Percentiles rank a stretch among this genome's conserved stretches.
Evolutionary conservation across 2,113 vertebrate genomes (phyloP).

Genomic region (Micronycteris hirsuta): DNA sequence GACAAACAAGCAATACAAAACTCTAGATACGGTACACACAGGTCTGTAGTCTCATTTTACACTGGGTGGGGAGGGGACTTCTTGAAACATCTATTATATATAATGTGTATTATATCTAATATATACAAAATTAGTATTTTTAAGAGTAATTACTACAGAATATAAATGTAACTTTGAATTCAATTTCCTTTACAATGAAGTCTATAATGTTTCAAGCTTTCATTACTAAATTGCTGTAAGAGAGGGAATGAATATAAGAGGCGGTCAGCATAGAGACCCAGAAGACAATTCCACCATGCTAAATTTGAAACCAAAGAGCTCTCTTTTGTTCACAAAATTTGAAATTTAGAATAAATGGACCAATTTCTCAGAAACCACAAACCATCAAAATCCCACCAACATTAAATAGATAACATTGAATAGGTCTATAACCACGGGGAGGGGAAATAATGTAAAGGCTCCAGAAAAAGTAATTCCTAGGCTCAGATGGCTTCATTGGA

Average conservation of each 20-base stretch:
- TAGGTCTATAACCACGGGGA: not conserved
- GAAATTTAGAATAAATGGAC: not conserved
- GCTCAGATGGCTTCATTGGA: not conserved
- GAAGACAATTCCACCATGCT: not conserved
- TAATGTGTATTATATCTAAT: not conserved
- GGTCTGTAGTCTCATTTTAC: not conserved
- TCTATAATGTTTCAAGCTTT: not conserved
- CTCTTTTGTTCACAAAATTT: not conserved
- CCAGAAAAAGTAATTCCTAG: not conserved
- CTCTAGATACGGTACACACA: not conserved
- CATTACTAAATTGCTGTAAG: not conserved
- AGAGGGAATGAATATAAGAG: not conserved
- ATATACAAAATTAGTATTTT: not conserved
- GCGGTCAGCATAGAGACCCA: not conserved
- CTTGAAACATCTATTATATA: not conserved
- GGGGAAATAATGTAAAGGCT: not conserved
- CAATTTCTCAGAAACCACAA: not conserved
- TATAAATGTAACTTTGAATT: not conserved
- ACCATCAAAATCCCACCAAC: not conserved
- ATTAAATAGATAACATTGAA: not conserved
- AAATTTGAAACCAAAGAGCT: not conserved
- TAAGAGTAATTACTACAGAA: slow-evolving; percentile 12
- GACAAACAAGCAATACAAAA: not conserved
- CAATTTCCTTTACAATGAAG: not conserved
- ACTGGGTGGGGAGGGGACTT: not conserved